phyloP scores from a whole-genome alignment of 2,888 invertebrate species.

The Xestia ashworthii region DNA sequence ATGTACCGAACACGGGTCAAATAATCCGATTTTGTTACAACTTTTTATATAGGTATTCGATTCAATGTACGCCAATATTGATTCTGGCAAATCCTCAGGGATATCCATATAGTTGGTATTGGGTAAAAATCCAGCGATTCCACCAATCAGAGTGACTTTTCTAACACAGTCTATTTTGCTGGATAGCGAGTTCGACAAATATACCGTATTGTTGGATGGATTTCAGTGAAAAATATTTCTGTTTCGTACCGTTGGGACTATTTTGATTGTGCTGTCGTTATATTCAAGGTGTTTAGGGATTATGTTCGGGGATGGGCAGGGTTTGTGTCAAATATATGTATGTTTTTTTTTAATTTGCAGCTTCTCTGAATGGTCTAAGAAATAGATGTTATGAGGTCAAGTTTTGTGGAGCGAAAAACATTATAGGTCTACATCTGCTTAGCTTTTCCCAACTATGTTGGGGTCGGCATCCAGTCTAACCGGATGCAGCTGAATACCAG shows the following conservation, averaged over 20 bases:
- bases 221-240: conserved; percentile 47
- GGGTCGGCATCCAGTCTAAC: too few species aligned
- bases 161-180: conserved; percentile 44
- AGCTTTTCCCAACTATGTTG: too few species aligned
- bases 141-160: conserved; percentile 54
- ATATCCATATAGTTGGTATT: conserved; percentile 53
- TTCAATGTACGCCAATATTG: conserved; percentile 63
- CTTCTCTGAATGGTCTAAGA: not conserved
- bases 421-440: not conserved
- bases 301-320: not conserved
- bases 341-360: not conserved
- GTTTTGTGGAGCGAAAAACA: not conserved
- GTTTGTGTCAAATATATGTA: not conserved
- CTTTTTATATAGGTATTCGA: conserved; percentile 56
- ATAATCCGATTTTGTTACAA: conserved; percentile 53
- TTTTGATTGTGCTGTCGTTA: conserved; percentile 16
- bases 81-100: conserved; percentile 48
- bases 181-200: conserved; percentile 41
- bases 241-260: conserved; percentile 21
- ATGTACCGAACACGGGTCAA: conserved; percentile 18
- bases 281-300: conserved; percentile 11
- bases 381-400: not conserved
- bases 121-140: conserved; percentile 54
- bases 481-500: too few species aligned
- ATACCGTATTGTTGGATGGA: conserved; percentile 27